Conservation (phyloP, 2,888 invertebrate species). For the Eutolmus rufibarbis region DNA sequence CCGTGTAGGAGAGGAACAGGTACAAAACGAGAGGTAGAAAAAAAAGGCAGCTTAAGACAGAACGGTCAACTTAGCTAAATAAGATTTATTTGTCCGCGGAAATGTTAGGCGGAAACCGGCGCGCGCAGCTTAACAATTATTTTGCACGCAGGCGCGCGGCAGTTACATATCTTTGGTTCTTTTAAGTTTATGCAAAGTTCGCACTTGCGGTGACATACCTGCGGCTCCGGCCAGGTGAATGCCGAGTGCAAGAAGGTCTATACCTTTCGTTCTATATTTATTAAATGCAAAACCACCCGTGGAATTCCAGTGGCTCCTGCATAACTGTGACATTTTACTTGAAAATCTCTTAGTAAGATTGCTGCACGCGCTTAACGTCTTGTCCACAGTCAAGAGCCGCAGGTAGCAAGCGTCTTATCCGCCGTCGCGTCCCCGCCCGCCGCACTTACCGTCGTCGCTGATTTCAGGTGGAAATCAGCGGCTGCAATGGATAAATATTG, state of each 20-base stretch:
- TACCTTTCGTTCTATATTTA: not conserved
- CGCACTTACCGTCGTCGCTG: not conserved
- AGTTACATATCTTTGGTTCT: not conserved
- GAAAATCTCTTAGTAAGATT: not conserved
- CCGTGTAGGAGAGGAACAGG: not conserved
- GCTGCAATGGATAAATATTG: not conserved
- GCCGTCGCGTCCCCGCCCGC: not conserved
- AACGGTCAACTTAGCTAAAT: not conserved
- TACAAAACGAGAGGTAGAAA: not conserved
- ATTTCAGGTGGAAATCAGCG: not conserved
- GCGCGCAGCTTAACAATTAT: constrained; percentile 30
- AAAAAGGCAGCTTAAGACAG: not conserved
- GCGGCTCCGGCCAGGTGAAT: too few relatives aligned
- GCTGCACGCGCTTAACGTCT: not conserved
- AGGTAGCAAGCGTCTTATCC: not conserved
- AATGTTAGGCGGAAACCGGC: not conserved
- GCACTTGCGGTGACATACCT: not conserved
- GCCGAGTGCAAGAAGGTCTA: not conserved
- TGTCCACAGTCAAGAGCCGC: not conserved
- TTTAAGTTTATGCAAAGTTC: not conserved
- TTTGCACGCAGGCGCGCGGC: not conserved
- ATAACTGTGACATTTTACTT: not conserved
- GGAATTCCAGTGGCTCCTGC: not conserved
- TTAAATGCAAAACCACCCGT: not conserved
- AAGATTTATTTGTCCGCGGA: constrained; percentile 8